A percentile compares a stretch with the other conserved stretches of the same genome.
Conservation (phyloP, 1,140 invertebrate genomes). For the Helicoverpa armigera region DNA sequence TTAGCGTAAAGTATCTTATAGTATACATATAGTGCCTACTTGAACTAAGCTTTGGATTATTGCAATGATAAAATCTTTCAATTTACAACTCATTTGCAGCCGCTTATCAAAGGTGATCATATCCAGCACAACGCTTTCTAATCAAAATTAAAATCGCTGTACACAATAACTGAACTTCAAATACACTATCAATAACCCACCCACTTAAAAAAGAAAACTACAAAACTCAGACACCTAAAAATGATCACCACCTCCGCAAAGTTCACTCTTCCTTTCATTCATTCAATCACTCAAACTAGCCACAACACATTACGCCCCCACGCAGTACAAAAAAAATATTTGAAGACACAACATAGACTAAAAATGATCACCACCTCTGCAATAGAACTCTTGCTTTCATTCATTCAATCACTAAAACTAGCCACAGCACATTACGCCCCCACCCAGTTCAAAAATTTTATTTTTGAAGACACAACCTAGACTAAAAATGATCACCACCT, state of each 20-base stretch:
- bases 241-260: conserved; percentile 6
- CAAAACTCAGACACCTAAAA: background rate
- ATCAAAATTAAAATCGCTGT: too few species aligned
- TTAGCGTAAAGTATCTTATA: too few species aligned
- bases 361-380: conserved; percentile 10
- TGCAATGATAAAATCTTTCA: too few species aligned
- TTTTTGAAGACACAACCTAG: background rate
- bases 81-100: too few species aligned
- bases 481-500: conserved; percentile 5
- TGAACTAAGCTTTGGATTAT: too few species aligned
- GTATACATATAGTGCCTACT: too few species aligned
- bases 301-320: conserved; percentile 28
- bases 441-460: too few species aligned
- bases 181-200: background rate
- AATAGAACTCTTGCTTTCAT: conserved; percentile 38
- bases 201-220: background rate
- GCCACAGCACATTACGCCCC: conserved; percentile 29
- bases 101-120: too few species aligned
- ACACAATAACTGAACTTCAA: background rate
- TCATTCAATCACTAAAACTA: conserved; percentile 34
- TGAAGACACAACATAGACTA: background rate
- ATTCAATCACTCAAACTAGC: conserved; percentile 36
- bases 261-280: conserved; percentile 43
- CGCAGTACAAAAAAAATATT: too few species aligned
- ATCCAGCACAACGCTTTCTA: too few species aligned